Conservation (phyloP, 2,888 invertebrate genomes). For the Ormyrus rosae region DNA sequence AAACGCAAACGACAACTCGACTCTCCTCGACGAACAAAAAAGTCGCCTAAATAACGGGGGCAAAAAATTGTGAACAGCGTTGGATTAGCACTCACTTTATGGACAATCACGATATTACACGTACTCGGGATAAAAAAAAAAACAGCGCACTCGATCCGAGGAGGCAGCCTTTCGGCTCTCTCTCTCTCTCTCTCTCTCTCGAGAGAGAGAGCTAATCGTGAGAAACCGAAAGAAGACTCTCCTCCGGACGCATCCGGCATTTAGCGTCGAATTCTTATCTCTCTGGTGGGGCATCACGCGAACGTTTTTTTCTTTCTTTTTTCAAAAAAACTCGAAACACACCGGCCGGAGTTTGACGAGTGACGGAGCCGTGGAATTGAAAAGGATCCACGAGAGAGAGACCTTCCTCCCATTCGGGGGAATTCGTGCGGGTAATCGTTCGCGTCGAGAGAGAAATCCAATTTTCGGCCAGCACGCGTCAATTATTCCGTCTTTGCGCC, state of each 20-base stretch:
- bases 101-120: slow-evolving; percentile 39
- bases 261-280: slow-evolving; percentile 55
- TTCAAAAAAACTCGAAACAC: slow-evolving; percentile 1
- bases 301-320: neutral
- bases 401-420: neutral
- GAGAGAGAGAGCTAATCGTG: slow-evolving; percentile 48
- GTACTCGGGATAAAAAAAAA: slow-evolving; percentile 31
- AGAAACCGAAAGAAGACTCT: slow-evolving; percentile 55
- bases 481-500: slow-evolving; percentile 34
- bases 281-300: slow-evolving; percentile 23
- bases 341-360: slow-evolving; percentile 34
- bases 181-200: no score
- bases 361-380: slow-evolving; percentile 34
- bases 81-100: slow-evolving; percentile 16
- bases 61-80: neutral
- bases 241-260: slow-evolving; percentile 57
- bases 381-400: neutral
- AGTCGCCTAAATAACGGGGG: no score
- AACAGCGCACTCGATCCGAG: neutral
- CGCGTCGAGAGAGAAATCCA: slow-evolving; percentile 25
- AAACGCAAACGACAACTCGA: neutral
- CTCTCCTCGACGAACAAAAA: no score
- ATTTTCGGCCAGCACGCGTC: slow-evolving; percentile 40
- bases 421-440: slow-evolving; percentile 43
- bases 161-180: neutral